Percentiles rank a stretch among this genome's conserved stretches.
These are phyloP conservation scores for Salminus brasiliensis DNA, from an alignment of 2,113 vertebrate species.

Conservation along the genomic window DNA sequence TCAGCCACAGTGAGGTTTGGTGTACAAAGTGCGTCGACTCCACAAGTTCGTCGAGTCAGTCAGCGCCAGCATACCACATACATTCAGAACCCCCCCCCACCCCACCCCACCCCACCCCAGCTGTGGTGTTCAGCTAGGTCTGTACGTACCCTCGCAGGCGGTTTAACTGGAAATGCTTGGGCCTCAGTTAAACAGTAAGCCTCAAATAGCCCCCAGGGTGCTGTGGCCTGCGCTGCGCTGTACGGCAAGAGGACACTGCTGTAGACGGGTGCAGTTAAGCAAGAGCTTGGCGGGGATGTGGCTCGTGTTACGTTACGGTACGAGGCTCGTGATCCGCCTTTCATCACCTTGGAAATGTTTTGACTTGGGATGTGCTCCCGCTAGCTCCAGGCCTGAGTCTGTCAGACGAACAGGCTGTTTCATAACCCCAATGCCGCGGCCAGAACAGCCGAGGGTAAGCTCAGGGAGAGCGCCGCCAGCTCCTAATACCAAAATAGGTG, in stretches of 20 bases:
- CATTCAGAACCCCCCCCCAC: no score
- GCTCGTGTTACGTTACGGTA: background rate
- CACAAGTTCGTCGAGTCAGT: no score
- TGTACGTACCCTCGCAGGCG: background rate
- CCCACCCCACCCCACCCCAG: no score
- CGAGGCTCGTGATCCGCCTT: background rate
- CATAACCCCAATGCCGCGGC: slow-evolving; percentile 44
- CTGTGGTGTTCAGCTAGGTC: background rate
- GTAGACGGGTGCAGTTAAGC: background rate
- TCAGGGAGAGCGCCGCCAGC: background rate
- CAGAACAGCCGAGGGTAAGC: no score
- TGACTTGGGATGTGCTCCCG: slow-evolving; percentile 15
- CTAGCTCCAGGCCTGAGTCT: background rate
- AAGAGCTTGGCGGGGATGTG: background rate
- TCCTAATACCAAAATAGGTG: slow-evolving; percentile 9
- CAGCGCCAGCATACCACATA: no score
- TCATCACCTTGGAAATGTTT: slow-evolving; percentile 18
- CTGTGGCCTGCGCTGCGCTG: background rate
- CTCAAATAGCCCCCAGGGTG: background rate
- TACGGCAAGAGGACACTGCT: background rate
- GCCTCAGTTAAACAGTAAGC: background rate
- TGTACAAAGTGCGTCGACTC: no score
- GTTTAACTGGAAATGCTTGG: background rate
- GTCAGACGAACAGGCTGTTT: slow-evolving; percentile 33
- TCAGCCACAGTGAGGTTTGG: no score